These are phyloP conservation scores for Athalia rosae DNA, from an alignment of 2,888 invertebrate species.

Conservation along the genomic window DNA sequence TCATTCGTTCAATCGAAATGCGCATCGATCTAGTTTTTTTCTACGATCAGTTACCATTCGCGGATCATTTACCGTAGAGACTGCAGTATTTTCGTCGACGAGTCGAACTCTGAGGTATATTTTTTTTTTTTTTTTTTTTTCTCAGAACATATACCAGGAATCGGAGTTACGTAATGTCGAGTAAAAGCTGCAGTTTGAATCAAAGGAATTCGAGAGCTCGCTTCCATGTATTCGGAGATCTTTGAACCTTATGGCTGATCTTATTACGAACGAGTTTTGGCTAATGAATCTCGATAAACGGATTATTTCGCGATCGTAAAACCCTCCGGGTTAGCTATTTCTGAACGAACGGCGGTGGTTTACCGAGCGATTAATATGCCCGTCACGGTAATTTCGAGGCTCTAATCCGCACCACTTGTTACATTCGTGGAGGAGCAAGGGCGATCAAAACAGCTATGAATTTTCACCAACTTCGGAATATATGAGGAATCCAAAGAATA, in stretches of 20 bases:
- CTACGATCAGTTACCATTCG: too few relatives aligned
- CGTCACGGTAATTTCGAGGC: slow-evolving; percentile 54
- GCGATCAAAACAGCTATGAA: slow-evolving; percentile 69
- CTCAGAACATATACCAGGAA: background rate
- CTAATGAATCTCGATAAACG: slow-evolving; percentile 41
- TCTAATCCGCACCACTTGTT: slow-evolving; percentile 58
- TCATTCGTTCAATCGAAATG: too few relatives aligned
- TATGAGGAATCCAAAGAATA: background rate
- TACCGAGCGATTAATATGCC: slow-evolving; percentile 45
- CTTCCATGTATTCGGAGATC: background rate
- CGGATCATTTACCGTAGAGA: too few relatives aligned
- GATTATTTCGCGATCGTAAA: slow-evolving; percentile 44
- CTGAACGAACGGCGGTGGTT: slow-evolving; percentile 40
- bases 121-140: too few relatives aligned
- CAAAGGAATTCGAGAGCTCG: too few relatives aligned
- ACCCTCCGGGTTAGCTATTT: slow-evolving; percentile 38
- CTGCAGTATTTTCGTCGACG: too few relatives aligned
- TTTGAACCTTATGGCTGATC: background rate
- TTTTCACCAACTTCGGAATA: slow-evolving; percentile 52
- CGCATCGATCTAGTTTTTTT: too few relatives aligned
- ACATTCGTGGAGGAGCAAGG: slow-evolving; percentile 52
- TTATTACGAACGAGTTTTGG: too few relatives aligned
- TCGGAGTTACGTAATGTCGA: too few relatives aligned
- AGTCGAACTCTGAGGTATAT: too few relatives aligned
- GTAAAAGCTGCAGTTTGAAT: too few relatives aligned